Conservation (phyloP, 2,888 invertebrate genomes). For the Scelioninae gen. 1 region DNA sequence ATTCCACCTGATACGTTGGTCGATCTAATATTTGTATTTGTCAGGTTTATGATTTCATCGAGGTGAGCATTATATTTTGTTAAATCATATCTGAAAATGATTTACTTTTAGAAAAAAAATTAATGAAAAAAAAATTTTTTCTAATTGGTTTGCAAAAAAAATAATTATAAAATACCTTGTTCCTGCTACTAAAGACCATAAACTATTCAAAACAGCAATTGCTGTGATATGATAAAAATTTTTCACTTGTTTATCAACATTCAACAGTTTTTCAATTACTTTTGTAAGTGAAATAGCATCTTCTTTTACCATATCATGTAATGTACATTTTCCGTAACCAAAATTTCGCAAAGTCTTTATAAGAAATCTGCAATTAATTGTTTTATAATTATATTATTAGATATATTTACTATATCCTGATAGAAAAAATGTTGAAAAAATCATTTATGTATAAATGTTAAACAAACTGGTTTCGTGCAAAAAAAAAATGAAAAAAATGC, state of each 20-base stretch:
- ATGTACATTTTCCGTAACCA: slow-evolving; percentile 87
- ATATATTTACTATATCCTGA: too few relatives aligned
- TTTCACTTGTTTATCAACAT: slow-evolving; percentile 82
- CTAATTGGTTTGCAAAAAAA: too few relatives aligned
- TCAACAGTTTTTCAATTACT: slow-evolving; percentile 82
- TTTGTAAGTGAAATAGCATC: slow-evolving; percentile 86
- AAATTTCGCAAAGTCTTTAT: slow-evolving; percentile 87
- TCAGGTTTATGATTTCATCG: slow-evolving; percentile 86
- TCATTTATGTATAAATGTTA: too few relatives aligned
- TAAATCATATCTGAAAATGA: slow-evolving; percentile 85
- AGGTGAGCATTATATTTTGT: slow-evolving; percentile 85
- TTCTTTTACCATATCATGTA: slow-evolving; percentile 87
- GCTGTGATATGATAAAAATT: slow-evolving; percentile 85
- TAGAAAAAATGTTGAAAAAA: too few relatives aligned
- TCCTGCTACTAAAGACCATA: slow-evolving; percentile 90
- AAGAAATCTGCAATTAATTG: slow-evolving; percentile 85
- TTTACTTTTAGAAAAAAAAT: too few relatives aligned
- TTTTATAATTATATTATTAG: background rate
- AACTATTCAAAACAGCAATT: slow-evolving; percentile 86
- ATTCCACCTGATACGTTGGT: slow-evolving; percentile 88
- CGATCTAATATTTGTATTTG: slow-evolving; percentile 86
- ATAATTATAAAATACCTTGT: slow-evolving; percentile 81
- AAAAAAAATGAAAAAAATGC: too few relatives aligned
- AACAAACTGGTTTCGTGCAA: too few relatives aligned
- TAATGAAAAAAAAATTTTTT: too few relatives aligned